A percentile compares a stretch with the other conserved stretches of the same genome.
phyloP scores from a whole-genome alignment of 2,113 vertebrate genomes.

The Upupa epops region DNA sequence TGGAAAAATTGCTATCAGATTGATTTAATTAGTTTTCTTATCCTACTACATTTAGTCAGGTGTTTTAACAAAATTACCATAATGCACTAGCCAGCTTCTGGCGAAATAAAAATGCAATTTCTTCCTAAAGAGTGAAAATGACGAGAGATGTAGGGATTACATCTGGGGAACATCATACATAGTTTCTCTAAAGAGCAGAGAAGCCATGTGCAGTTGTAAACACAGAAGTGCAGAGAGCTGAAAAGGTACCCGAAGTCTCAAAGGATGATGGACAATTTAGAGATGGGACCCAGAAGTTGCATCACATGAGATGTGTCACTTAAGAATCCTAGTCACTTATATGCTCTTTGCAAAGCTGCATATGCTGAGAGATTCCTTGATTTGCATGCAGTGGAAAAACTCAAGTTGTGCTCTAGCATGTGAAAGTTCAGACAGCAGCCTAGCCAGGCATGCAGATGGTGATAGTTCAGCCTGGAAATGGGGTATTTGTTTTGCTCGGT shows the following conservation, averaged over 20 bases:
- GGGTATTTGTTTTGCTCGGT: neutral
- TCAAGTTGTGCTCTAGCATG: accelerated
- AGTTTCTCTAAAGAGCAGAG: neutral
- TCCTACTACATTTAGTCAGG: neutral
- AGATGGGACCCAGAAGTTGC: neutral
- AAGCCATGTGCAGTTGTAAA: neutral
- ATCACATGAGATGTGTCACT: neutral
- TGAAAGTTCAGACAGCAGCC: neutral
- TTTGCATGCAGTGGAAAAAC: neutral
- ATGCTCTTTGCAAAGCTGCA: neutral
- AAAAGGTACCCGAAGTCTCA: neutral
- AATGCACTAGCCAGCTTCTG: neutral
- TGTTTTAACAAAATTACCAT: neutral
- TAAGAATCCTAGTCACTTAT: neutral
- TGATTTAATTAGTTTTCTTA: neutral
- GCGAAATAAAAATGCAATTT: neutral
- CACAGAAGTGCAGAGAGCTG: neutral
- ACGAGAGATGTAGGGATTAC: neutral
- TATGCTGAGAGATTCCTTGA: neutral
- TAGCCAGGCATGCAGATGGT: accelerated
- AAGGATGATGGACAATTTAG: accelerated
- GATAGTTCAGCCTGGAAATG: neutral
- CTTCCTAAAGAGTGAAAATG: neutral
- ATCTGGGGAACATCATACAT: neutral
- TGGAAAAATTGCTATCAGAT: neutral